Evolutionary conservation across 2,888 invertebrate genomes (phyloP), one percentile per base, ranked within the genome.

Genomic region (Octonoba sinensis): DNA sequence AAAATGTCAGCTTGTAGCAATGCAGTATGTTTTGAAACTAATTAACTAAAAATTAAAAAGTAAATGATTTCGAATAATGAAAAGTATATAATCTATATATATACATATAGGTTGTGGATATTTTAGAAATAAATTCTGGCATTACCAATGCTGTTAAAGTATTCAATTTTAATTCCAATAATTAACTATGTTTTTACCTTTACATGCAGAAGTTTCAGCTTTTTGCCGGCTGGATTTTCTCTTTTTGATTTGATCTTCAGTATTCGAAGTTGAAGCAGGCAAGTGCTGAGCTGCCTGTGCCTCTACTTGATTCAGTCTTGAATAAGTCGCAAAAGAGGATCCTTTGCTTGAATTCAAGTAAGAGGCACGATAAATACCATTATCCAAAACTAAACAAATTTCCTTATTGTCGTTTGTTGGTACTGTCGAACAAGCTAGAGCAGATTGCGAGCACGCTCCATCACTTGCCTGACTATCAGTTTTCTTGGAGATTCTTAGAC

Each of bases 351-450:
- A 36, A 51, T 75, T 67, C 69, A 82, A 57, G 47, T 75, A 82
- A 16, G 82, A 65, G 16, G 70, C 65, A 66, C 60, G 70, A 62
- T 75, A 82, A 46, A 75, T 66, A 24, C 75, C 64, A 57, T 75
- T 82, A 60, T 75, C 82, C 75, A 82, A 49, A 69, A 82, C 82
- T n/a, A 82, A 44, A 27, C 75, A 75, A 44, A 82, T 71, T 49
- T 82, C 65, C 24, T 73, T 70, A 22, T 82, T 75, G 22, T 79
- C 78, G 67, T 51, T 46, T 46, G 60, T 18, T 27, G 78, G 67
- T 27, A 67, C 24, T 44, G 72, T 54, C 46, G 46, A 51, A 67
- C 72, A 72, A 54, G 72, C 66, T 44, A 71, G 49, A 24, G 67
- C 44, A 57, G 70, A 36, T 62, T 72, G 67, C 12, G 78, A 79